A percentile compares a stretch with the other conserved stretches of the same genome.
Evolutionary conservation across 1,140 invertebrate species (phyloP).

Genomic region (Caerostris extrusa): DNA sequence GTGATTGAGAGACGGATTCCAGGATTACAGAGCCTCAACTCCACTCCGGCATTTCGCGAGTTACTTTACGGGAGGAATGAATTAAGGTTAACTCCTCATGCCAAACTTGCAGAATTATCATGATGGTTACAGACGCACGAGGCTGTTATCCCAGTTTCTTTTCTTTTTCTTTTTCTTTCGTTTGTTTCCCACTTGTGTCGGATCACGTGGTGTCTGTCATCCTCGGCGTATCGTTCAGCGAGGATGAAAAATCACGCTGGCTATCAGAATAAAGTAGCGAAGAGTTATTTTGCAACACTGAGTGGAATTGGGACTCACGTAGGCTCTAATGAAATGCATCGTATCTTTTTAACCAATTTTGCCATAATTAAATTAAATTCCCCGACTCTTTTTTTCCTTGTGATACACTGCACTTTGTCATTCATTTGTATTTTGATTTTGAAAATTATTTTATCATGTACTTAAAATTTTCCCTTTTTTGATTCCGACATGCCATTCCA

Average conservation of each 20-base stretch:
- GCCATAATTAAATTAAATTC: no score
- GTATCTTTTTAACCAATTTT: no score
- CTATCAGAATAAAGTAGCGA: neutral
- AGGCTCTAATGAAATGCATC: no score
- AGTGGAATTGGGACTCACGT: no score
- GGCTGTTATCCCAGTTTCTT: constrained; percentile 21
- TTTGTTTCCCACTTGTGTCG: constrained; percentile 21
- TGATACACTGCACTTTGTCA: no score
- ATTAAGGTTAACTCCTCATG: constrained; percentile 23
- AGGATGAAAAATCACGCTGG: neutral
- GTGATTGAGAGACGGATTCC: constrained; percentile 29
- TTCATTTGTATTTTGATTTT: no score
- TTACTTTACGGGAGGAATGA: neutral
- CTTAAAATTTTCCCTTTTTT: no score
- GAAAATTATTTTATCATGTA: no score
- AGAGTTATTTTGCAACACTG: neutral
- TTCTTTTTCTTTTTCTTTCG: neutral
- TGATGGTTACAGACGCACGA: constrained; percentile 16
- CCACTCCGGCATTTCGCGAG: constrained; percentile 3
- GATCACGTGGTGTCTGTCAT: constrained; percentile 72
- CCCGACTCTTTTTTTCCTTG: no score
- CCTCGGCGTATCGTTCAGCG: neutral
- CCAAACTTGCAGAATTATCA: constrained; percentile 3
- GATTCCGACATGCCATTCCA: no score
- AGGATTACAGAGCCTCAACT: neutral